These are phyloP conservation scores for Theonella swinhoei DNA, from an alignment of 37 sponge, comb jelly and placozoan genomes.

Conservation along the genomic window DNA sequence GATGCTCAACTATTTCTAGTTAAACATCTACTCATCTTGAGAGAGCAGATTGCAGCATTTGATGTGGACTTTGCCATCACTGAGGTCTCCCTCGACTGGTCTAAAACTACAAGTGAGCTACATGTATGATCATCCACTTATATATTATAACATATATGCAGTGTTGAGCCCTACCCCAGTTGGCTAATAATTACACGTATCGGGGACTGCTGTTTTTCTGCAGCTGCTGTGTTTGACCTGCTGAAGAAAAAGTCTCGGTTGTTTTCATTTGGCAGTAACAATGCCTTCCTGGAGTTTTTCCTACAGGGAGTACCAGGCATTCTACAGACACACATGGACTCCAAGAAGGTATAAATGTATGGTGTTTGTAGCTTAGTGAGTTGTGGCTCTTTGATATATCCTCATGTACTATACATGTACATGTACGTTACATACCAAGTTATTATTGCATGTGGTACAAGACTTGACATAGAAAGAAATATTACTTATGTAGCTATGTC, in stretches of 20 bases:
- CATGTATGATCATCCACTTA: neutral
- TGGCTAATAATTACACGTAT: neutral
- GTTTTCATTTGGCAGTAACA: conserved; percentile 85
- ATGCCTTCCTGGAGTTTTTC: conserved; percentile 96
- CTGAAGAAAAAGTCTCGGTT: conserved; percentile 80
- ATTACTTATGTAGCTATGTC: too few species aligned
- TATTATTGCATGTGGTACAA: too few species aligned
- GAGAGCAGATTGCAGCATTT: conserved; percentile 98
- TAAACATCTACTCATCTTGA: conserved; percentile 95
- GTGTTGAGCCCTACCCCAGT: neutral
- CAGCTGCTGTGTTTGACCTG: conserved; percentile 89
- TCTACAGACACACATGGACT: conserved; percentile 83
- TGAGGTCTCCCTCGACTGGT: conserved; percentile 92
- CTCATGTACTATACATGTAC: too few species aligned
- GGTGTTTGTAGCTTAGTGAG: too few species aligned
- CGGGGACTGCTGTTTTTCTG: neutral
- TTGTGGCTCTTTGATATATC: neutral
- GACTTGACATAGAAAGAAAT: too few species aligned
- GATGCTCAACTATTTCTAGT: conserved; percentile 95
- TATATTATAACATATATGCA: neutral
- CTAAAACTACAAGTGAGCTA: conserved; percentile 75
- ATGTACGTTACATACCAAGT: too few species aligned
- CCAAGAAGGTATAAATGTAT: conserved; percentile 65
- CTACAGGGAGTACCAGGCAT: conserved; percentile 84
- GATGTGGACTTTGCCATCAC: conserved; percentile 92